Base-by-base conservation (phyloP, 2,888 invertebrate genomes). In the Trachelus iudaicus region DNA sequence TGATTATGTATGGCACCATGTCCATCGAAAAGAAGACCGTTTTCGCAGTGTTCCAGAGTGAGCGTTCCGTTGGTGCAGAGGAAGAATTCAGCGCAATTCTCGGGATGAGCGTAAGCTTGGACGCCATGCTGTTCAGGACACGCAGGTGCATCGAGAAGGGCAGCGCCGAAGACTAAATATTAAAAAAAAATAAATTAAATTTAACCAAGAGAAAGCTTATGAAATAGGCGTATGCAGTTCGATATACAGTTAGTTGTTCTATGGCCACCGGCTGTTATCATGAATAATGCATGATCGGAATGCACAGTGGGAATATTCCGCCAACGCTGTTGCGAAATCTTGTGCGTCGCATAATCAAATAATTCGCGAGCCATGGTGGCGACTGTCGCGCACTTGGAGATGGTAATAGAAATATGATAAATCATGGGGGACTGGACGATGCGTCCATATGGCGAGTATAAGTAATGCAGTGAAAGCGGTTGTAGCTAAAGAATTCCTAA, bases 1-100 rank as follows among this genome's bases (percentile, higher is more conserved):
- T 98, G 97, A 91, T 98, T 95, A 93, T 98, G 96, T 0, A 97
- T 96, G 33, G 95, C 95, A 1, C 98, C 98, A 89, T 97, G 97
- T 79, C 98, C 98, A 90, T 97, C 97, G 90, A 97, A 98, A 71
- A 98, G 93, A 40, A 98, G 93, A 6, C 98, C 98, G 88, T 98
- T 98, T 90, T 97, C 98, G 89, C 98, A 98, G 37, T 95, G 96
- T 91, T 98, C 98, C 84, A 97, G 94, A 2, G 97, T 97, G 88
- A 98, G 92, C 2, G 97, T 97, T 73, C 98, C 98, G 90, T 98
- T 98, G 82, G 96, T 96, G 92, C 98, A 98, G 69, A 97, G 94
- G 93, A 97, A 98, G 93, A 97, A 98, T 89, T 96, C 94, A 91
- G 97, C 96, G 89, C 98, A 98, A 76, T 95, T 94, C 89, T 97